Evolutionary conservation across 2,797 vertebrate genomes (phyloP), one percentile per base, ranked within the genome.

Genomic region (Leuciscus waleckii): DNA sequence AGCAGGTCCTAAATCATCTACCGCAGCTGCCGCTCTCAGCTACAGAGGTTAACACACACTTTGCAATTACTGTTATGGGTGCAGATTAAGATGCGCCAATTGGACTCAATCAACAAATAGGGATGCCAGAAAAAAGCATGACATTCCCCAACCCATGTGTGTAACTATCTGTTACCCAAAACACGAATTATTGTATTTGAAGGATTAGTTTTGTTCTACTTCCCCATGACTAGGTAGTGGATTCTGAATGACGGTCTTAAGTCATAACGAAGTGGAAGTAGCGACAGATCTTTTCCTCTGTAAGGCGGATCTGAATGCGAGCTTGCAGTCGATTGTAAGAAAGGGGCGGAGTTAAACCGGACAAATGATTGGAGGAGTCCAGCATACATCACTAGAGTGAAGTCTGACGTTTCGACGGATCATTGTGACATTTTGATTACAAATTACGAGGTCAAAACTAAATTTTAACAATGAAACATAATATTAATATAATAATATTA

Each of bases 81-180:
- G 4, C 39, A 54, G 85, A 83, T 87, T 86, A 11, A 49, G 82
- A 84, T 87, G 88, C 89, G 79, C 46, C 87, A 87, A 86, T 84
- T 87, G 77, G 81, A 81, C 23, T 26, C 29, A 11, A 58, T 87
- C 61, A 26, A 37, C 85, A 61, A 69, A 71, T 63, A 77, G 39
- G 67, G 82, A 49, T 67, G 43, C n/a, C 37, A 56, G 58, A 35
- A 32, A 82, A 75, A 74, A 73, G 51, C 61, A 10, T 17, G 71
- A 37, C 61, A 19, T 51, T 37, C 10, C 23, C 8, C 46, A 21
- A 10, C 16, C 16, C 3, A 32, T 19, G 23, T 65, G 37, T 56
- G 49, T 74, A 61, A 14, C 58, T 26, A 6, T 61, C n/a, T 32
- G 56, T 51, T 46, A 23, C 19, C 23, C 19, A 61, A 14, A 11